Evolutionary conservation across 1,140 invertebrate species (phyloP).

Genomic region (Drosophila triauraria): DNA sequence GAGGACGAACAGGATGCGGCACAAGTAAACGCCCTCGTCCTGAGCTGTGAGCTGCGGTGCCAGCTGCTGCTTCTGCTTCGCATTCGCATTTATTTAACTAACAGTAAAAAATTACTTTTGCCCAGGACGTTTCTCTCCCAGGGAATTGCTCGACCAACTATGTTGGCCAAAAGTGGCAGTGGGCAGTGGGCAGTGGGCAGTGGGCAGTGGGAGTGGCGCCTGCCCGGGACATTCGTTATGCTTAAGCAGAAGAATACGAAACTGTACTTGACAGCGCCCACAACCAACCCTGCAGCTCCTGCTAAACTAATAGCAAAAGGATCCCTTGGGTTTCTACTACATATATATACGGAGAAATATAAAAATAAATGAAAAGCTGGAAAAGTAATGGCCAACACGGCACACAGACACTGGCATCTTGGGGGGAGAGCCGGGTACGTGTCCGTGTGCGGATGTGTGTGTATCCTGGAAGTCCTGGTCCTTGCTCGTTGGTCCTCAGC

Average conservation of each 20-base stretch:
- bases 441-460: slow-evolving; percentile 20
- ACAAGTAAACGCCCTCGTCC: slow-evolving; percentile 73
- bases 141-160: slow-evolving; percentile 62
- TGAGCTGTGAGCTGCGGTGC: slow-evolving; percentile 34
- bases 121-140: slow-evolving; percentile 62
- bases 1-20: slow-evolving; percentile 47
- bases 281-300: slow-evolving; percentile 36
- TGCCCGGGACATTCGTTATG: slow-evolving; percentile 79
- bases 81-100: slow-evolving; percentile 82
- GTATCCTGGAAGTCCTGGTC: slow-evolving; percentile 51
- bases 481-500: slow-evolving; percentile 67
- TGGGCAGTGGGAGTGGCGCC: neutral
- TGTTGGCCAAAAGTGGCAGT: slow-evolving; percentile 44
- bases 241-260: slow-evolving; percentile 83
- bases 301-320: slow-evolving; percentile 75
- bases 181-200: neutral
- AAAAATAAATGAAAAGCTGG: slow-evolving; percentile 69
- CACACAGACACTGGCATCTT: slow-evolving; percentile 56
- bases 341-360: slow-evolving; percentile 43
- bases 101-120: slow-evolving; percentile 84
- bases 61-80: slow-evolving; percentile 63
- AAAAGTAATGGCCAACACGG: slow-evolving; percentile 77
- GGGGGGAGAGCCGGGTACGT: slow-evolving; percentile 44
- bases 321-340: slow-evolving; percentile 53
- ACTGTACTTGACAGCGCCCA: slow-evolving; percentile 78